phyloP scores from a whole-genome alignment of 2,113 vertebrate species.

The Colinus virginianus region DNA sequence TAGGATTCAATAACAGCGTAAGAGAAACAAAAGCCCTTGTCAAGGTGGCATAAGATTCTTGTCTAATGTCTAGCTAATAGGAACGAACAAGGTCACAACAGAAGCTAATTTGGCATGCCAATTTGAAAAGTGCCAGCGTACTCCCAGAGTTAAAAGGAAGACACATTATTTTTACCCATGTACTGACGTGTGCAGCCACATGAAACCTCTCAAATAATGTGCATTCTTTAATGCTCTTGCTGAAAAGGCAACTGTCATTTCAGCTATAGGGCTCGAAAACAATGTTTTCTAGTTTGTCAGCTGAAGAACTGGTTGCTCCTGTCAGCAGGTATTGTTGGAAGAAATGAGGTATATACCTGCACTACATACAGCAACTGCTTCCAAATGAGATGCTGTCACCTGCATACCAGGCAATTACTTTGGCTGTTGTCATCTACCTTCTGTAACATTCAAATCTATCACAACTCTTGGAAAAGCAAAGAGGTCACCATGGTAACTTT shows the following conservation, averaged over 20 bases:
- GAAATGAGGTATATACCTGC: not conserved
- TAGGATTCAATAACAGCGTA: constrained; percentile 3
- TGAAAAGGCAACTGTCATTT: constrained; percentile 16
- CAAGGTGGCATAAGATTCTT: constrained; percentile 25
- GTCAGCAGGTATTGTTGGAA: constrained; percentile 15
- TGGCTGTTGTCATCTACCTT: constrained; percentile 27
- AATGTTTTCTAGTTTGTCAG: not conserved
- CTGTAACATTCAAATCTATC: constrained; percentile 25
- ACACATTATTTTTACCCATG: not conserved
- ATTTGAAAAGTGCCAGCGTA: not conserved
- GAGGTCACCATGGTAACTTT: constrained; percentile 19
- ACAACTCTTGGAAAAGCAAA: constrained; percentile 21
- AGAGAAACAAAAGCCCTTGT: constrained; percentile 49
- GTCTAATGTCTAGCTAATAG: constrained; percentile 30
- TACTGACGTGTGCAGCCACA: rapidly evolving
- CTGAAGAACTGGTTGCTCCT: constrained; percentile 1
- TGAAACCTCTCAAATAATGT: not conserved
- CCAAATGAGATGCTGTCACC: constrained; percentile 45
- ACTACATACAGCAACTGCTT: not conserved
- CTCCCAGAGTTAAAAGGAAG: not conserved
- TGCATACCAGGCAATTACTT: constrained; percentile 32
- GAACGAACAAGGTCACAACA: constrained; percentile 20
- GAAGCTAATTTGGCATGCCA: not conserved
- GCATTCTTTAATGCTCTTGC: not conserved
- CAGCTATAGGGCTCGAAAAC: constrained; percentile 14